A percentile compares a stretch with the other conserved stretches of the same genome.
phyloP scores from a whole-genome alignment of 2,888 invertebrate species.

The Chesias legatella region DNA sequence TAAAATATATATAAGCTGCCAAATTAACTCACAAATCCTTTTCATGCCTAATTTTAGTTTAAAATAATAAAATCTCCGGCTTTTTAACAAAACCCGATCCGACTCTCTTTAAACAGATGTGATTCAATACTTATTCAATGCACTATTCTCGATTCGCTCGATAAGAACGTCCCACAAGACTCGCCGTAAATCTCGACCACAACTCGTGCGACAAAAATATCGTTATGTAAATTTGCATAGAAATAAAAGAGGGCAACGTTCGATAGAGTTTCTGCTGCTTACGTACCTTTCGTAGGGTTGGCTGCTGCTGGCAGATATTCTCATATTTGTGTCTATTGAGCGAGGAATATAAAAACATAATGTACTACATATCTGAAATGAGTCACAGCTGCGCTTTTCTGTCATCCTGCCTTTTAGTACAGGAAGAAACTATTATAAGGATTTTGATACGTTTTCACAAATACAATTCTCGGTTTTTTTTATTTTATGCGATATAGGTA shows the following conservation, averaged over 20 bases:
- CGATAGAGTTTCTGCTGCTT: conserved; percentile 17
- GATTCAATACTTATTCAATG: conserved; percentile 46
- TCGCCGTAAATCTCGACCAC: conserved; percentile 59
- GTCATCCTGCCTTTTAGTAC: no score
- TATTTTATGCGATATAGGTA: no score
- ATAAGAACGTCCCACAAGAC: conserved; percentile 36
- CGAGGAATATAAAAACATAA: no score
- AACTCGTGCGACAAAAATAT: conserved; percentile 74
- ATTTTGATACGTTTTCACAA: no score
- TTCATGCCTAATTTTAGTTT: no score
- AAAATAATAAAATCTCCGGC: background rate
- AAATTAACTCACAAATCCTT: no score
- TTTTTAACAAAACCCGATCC: background rate
- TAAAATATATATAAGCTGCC: no score
- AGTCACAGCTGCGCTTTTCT: no score
- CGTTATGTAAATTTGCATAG: conserved; percentile 75
- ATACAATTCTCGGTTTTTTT: no score
- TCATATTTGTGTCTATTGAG: no score
- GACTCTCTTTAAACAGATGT: conserved; percentile 35
- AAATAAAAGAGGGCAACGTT: conserved; percentile 57
- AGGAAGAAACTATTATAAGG: no score
- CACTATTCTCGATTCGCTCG: conserved; percentile 27
- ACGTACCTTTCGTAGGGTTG: conserved; percentile 21
- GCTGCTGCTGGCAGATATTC: background rate
- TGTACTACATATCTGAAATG: no score